These are phyloP conservation scores for Spea bombifrons DNA, from an alignment of 2,113 vertebrate species.

Conservation along the genomic window DNA sequence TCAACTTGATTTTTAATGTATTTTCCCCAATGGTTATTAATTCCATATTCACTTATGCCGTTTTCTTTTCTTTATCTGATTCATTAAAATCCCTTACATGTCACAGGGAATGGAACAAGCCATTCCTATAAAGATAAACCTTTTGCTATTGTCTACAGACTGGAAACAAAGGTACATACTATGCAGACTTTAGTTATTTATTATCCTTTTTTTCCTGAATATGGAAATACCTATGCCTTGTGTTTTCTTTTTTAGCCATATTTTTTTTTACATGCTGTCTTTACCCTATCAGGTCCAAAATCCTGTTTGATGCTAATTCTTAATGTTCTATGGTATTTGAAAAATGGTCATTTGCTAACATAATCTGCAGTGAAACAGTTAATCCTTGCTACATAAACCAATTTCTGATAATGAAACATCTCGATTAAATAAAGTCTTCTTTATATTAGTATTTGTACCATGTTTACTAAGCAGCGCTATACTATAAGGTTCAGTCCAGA, in stretches of 20 bases:
- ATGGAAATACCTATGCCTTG: not conserved
- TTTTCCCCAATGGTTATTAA: not conserved
- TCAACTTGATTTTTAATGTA: not conserved
- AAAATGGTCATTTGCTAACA: not conserved
- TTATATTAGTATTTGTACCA: no score
- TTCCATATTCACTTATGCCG: not conserved
- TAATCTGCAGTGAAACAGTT: no score
- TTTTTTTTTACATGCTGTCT: not conserved
- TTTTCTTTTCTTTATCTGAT: not conserved
- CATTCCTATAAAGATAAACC: not conserved
- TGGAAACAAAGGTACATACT: not conserved
- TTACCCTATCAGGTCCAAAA: not conserved
- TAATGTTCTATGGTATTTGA: not conserved
- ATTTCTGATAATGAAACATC: no score
- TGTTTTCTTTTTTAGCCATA: not conserved
- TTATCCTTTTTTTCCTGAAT: slow-evolving; percentile 13
- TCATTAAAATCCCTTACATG: not conserved
- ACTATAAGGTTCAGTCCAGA: no score
- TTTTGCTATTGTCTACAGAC: no score
- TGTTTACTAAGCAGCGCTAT: no score
- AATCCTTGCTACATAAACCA: no score
- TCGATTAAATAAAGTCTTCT: no score
- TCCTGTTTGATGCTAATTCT: not conserved
- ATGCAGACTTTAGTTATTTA: slow-evolving; percentile 9
- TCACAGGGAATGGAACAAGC: not conserved